phyloP scores from a whole-genome alignment of 2,888 invertebrate species.

The Sipunculus nudus region DNA sequence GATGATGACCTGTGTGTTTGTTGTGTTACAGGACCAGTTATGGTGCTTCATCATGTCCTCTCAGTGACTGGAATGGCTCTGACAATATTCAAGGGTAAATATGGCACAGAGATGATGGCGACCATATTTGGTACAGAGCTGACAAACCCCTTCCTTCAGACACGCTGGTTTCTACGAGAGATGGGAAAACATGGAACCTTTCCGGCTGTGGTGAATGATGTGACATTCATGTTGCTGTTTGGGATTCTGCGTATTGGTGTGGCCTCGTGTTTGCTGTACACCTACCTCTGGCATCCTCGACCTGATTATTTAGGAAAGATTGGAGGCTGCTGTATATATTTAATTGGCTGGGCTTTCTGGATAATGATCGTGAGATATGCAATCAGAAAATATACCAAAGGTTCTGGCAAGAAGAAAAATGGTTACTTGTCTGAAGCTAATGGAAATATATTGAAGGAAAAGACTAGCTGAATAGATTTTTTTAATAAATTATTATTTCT shows the following conservation, averaged over 20 bases:
- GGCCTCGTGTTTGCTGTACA: constrained; percentile 52
- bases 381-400: constrained; percentile 49
- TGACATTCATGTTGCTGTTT: constrained; percentile 58
- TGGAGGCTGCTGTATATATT: constrained; percentile 58
- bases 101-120: constrained; percentile 63
- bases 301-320: constrained; percentile 52
- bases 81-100: constrained; percentile 45
- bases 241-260: constrained; percentile 54
- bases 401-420: too few species aligned
- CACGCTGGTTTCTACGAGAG: constrained; percentile 60
- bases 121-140: constrained; percentile 61
- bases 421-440: too few species aligned
- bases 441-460: too few species aligned
- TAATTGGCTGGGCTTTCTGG: constrained; percentile 61
- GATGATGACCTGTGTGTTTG: too few species aligned
- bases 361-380: constrained; percentile 57
- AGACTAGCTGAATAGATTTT: too few species aligned
- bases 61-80: constrained; percentile 54
- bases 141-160: constrained; percentile 64
- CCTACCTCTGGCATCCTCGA: constrained; percentile 50
- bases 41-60: constrained; percentile 62
- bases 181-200: constrained; percentile 45
- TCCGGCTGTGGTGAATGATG: constrained; percentile 53
- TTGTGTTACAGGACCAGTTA: constrained; percentile 52
- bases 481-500: too few species aligned